Percentiles rank a stretch among this genome's conserved stretches.
Evolutionary conservation across 37 sponge, comb jelly and placozoan species (phyloP).

Genomic region (Beroe ovata): DNA sequence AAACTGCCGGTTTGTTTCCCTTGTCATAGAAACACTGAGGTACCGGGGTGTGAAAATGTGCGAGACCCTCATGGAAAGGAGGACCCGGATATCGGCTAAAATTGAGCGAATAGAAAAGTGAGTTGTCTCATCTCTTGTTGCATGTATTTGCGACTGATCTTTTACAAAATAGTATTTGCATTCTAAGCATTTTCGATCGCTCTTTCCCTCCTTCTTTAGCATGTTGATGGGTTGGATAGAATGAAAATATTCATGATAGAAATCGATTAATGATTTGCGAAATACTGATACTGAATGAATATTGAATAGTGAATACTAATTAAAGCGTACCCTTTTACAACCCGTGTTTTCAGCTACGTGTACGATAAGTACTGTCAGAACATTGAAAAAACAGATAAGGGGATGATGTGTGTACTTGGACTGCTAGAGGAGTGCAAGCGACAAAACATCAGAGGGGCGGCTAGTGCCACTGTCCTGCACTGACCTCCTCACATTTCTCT

Average conservation of each 20-base stretch:
- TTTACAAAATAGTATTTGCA: too few species aligned
- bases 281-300: too few species aligned
- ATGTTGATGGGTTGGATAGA: too few species aligned
- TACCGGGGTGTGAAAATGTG: conserved; percentile 18
- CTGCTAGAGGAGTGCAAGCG: conserved; percentile 47
- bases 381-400: conserved; percentile 4
- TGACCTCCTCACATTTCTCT: not conserved
- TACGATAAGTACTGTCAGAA: conserved; percentile 8
- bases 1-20: conserved; percentile 12
- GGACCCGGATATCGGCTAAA: conserved; percentile 24
- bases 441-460: not conserved
- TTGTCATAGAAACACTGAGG: conserved; percentile 29
- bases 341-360: conserved; percentile 42
- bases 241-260: too few species aligned
- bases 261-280: too few species aligned
- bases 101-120: conserved; percentile 34
- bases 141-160: too few species aligned
- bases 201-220: too few species aligned
- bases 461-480: not conserved
- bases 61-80: conserved; percentile 28
- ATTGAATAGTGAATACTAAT: too few species aligned
- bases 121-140: too few species aligned
- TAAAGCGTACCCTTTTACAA: not conserved
- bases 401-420: conserved; percentile 54
- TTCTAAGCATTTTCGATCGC: too few species aligned